These are phyloP conservation scores for Drosophila mimica DNA, from an alignment of 2,888 invertebrate species.

Conservation along the genomic window DNA sequence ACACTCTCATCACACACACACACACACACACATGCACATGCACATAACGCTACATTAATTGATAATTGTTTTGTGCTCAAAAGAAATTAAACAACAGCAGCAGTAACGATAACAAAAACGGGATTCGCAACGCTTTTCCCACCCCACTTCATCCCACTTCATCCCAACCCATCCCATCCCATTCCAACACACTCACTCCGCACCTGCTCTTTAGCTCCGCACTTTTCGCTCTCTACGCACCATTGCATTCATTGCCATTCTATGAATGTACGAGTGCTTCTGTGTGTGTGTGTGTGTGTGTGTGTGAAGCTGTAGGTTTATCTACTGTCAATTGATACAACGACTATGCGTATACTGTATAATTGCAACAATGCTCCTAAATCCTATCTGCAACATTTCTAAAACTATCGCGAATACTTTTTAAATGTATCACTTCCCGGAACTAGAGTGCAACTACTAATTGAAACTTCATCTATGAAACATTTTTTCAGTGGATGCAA, in stretches of 20 bases:
- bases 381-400: not conserved
- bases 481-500: not conserved
- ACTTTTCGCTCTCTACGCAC: conserved; percentile 52
- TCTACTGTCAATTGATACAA: conserved; percentile 16
- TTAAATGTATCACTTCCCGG: not conserved
- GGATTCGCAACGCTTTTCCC: conserved; percentile 13
- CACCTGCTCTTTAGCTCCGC: conserved; percentile 18
- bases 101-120: conserved; percentile 36
- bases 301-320: conserved; percentile 19
- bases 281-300: conserved; percentile 1
- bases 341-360: conserved; percentile 18
- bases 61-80: conserved; percentile 79
- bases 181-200: not conserved
- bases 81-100: conserved; percentile 73
- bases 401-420: not conserved
- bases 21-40: conserved; percentile 19
- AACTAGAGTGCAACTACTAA: not conserved
- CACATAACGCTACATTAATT: conserved; percentile 75
- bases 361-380: not conserved
- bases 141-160: not conserved
- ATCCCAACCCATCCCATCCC: not conserved
- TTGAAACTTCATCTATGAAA: not conserved
- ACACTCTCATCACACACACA: conserved; percentile 8
- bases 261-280: conserved; percentile 12
- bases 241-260: conserved; percentile 59